Percentiles rank a stretch among this genome's conserved stretches.
These are phyloP conservation scores for Andricus quercusramuli DNA, from an alignment of 2,888 invertebrate genomes.

Conservation along the genomic window DNA sequence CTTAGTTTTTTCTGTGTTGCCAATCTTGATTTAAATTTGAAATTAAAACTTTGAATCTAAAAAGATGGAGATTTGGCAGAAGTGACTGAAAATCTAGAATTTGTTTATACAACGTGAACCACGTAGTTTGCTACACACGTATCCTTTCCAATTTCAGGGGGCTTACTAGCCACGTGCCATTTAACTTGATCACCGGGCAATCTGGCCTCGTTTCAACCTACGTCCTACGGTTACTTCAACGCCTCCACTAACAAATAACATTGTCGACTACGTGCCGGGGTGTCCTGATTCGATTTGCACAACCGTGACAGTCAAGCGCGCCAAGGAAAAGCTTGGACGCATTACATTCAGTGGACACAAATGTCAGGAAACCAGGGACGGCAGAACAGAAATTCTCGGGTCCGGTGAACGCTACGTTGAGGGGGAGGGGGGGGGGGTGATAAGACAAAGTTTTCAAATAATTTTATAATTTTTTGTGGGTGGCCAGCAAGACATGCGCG, in stretches of 20 bases:
- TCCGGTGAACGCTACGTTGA: too few species aligned
- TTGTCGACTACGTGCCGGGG: constrained; percentile 74
- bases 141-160: constrained; percentile 45
- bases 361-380: too few species aligned
- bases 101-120: not conserved
- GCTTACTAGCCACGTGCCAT: constrained; percentile 76
- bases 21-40: not conserved
- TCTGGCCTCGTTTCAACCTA: constrained; percentile 78
- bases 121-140: constrained; percentile 3
- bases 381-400: too few species aligned
- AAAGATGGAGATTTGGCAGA: not conserved
- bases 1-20: too few species aligned
- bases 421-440: too few species aligned
- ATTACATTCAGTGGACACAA: constrained; percentile 42
- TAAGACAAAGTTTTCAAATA: too few species aligned
- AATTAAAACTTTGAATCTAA: not conserved
- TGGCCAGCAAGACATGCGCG: too few species aligned
- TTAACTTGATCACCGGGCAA: constrained; percentile 78
- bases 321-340: constrained; percentile 47
- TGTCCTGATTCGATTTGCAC: constrained; percentile 75
- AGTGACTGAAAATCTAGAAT: not conserved
- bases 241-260: constrained; percentile 78
- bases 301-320: constrained; percentile 65
- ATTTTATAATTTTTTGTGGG: too few species aligned
- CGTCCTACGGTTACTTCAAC: constrained; percentile 76